These are phyloP conservation scores for Hydrotaea cyrtoneurina DNA, from an alignment of 2,888 invertebrate species.

Conservation along the genomic window DNA sequence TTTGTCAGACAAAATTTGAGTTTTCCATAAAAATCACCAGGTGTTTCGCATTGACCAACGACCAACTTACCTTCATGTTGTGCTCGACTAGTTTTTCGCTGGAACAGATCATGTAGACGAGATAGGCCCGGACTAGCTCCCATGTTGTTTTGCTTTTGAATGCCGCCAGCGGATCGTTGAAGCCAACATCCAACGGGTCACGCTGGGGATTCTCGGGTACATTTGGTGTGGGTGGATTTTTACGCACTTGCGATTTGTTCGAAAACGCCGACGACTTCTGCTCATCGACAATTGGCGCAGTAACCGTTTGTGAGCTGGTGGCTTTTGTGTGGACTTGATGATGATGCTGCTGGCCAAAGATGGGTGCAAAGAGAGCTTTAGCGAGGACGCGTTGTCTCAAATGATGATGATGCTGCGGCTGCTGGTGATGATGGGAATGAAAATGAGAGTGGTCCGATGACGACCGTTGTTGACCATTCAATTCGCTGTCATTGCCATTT, in stretches of 20 bases:
- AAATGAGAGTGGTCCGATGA: slow-evolving; percentile 35
- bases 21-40: neutral
- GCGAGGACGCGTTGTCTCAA: slow-evolving; percentile 45
- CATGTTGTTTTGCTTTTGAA: slow-evolving; percentile 97
- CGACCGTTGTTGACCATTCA: slow-evolving; percentile 39
- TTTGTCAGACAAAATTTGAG: neutral
- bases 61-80: slow-evolving; percentile 92
- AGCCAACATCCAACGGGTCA: slow-evolving; percentile 91
- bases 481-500: slow-evolving; percentile 52
- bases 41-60: neutral
- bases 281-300: slow-evolving; percentile 53
- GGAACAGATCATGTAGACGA: slow-evolving; percentile 96
- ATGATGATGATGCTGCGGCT: slow-evolving; percentile 41
- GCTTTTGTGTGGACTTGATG: slow-evolving; percentile 68
- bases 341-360: slow-evolving; percentile 44
- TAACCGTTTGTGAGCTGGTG: slow-evolving; percentile 60
- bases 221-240: slow-evolving; percentile 66
- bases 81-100: slow-evolving; percentile 93
- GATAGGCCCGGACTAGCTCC: slow-evolving; percentile 93
- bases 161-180: slow-evolving; percentile 93
- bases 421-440: slow-evolving; percentile 48
- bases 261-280: slow-evolving; percentile 46
- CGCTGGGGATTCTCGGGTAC: slow-evolving; percentile 74
- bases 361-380: slow-evolving; percentile 38
- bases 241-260: slow-evolving; percentile 12